These are phyloP conservation scores for Iselma pallidipennis DNA, from an alignment of 2,888 invertebrate genomes.

Conservation along the genomic window DNA sequence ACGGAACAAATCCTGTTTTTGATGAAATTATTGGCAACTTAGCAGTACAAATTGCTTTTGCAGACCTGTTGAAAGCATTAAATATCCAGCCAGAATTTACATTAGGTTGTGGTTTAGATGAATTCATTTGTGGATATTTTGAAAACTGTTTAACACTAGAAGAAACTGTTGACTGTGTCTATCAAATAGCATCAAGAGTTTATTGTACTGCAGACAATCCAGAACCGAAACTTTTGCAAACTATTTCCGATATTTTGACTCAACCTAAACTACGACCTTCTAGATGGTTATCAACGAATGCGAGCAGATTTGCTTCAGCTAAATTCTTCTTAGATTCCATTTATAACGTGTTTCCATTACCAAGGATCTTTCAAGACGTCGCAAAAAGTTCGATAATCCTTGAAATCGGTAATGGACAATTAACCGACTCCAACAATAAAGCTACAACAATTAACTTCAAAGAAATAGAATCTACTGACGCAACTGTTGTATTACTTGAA, in stretches of 20 bases:
- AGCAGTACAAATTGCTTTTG: constrained; percentile 62
- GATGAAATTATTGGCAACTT: constrained; percentile 27
- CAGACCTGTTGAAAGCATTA: constrained; percentile 58
- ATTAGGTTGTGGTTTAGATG: constrained; percentile 81
- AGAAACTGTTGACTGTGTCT: constrained; percentile 66
- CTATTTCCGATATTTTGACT: constrained; percentile 19
- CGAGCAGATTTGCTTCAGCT: constrained; percentile 67
- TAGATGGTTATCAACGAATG: not conserved
- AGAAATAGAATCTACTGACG: not conserved
- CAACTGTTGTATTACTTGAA: not conserved
- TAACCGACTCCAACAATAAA: not conserved
- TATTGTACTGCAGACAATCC: not conserved
- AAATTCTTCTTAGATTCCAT: constrained; percentile 82
- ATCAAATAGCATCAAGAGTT: not conserved
- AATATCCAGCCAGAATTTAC: constrained; percentile 44
- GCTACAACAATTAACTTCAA: not conserved
- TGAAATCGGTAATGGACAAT: constrained; percentile 4
- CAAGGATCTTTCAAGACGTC: constrained; percentile 3
- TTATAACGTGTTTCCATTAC: not conserved
- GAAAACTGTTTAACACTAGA: constrained; percentile 84
- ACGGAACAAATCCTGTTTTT: not conserved
- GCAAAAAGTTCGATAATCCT: constrained; percentile 36
- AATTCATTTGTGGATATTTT: constrained; percentile 88
- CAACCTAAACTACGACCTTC: constrained; percentile 50
- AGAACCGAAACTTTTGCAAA: constrained; percentile 19